phyloP scores from a whole-genome alignment of 2,113 vertebrate species.

The Mystacornis crossleyi region DNA sequence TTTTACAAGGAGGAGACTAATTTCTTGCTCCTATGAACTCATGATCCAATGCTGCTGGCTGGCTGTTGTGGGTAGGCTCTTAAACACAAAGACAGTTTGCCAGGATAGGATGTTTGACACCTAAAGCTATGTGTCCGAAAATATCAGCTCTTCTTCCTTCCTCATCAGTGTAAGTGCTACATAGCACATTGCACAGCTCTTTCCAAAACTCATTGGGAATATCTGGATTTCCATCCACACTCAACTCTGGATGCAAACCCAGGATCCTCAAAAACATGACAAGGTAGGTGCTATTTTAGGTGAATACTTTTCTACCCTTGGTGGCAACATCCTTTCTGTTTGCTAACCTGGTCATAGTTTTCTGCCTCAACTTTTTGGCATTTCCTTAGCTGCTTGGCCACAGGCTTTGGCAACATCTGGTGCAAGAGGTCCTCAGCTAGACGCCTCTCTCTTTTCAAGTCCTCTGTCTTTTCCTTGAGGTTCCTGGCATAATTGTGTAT shows the following conservation, averaged over 20 bases:
- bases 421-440: slow-evolving; percentile 88
- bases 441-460: slow-evolving; percentile 78
- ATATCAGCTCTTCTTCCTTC: background rate
- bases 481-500: slow-evolving; percentile 81
- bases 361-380: slow-evolving; percentile 85
- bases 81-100: background rate
- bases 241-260: background rate
- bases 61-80: background rate
- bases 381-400: slow-evolving; percentile 85
- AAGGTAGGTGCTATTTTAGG: background rate
- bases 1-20: background rate
- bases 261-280: background rate
- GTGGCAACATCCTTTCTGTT: background rate
- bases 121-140: background rate
- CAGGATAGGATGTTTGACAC: background rate
- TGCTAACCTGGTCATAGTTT: slow-evolving; percentile 85
- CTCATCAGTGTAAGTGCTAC: background rate
- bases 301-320: background rate
- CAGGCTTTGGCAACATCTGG: slow-evolving; percentile 90
- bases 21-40: background rate
- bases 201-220: fast-evolving
- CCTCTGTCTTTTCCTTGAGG: slow-evolving; percentile 81
- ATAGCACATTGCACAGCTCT: background rate
- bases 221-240: background rate
- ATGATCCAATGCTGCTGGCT: background rate